A percentile compares a stretch with the other conserved stretches of the same genome.
Evolutionary conservation across 2,113 vertebrate species (phyloP).

Genomic region (Gasterosteus aculeatus): DNA sequence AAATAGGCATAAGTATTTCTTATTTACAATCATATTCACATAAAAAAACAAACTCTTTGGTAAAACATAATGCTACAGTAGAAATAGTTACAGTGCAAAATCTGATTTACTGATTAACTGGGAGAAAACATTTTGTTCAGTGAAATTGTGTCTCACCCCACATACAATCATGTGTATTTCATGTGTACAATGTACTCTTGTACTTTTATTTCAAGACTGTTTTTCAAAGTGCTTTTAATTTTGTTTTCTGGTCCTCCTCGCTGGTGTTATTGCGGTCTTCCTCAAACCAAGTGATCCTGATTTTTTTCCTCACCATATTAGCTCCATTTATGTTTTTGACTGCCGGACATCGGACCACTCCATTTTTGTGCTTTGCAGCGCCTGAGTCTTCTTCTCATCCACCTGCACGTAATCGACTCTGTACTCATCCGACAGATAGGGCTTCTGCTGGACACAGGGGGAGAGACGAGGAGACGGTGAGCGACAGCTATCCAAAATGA

Average conservation of each 20-base stretch:
- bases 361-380: constrained; percentile 93
- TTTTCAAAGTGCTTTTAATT: constrained; percentile 60
- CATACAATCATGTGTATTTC: no score
- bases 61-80: constrained; percentile 47
- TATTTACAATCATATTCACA: constrained; percentile 40
- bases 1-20: constrained; percentile 43
- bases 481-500: neutral
- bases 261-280: constrained; percentile 24
- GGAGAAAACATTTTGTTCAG: constrained; percentile 48
- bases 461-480: constrained; percentile 5
- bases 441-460: constrained; percentile 82
- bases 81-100: constrained; percentile 45
- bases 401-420: constrained; percentile 96
- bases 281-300: constrained; percentile 19
- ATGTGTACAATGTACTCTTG: constrained; percentile 11
- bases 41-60: constrained; percentile 33
- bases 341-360: constrained; percentile 96
- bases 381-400: constrained; percentile 98
- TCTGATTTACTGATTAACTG: constrained; percentile 49
- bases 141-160: constrained; percentile 46
- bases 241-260: constrained; percentile 21
- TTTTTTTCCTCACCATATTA: neutral
- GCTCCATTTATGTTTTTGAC: constrained; percentile 86
- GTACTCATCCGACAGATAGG: constrained; percentile 89
- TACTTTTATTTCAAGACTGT: constrained; percentile 33